A percentile compares a stretch with the other conserved stretches of the same genome.
Conservation (phyloP, 2,797 vertebrate genomes). For the Xyrichtys novacula region DNA sequence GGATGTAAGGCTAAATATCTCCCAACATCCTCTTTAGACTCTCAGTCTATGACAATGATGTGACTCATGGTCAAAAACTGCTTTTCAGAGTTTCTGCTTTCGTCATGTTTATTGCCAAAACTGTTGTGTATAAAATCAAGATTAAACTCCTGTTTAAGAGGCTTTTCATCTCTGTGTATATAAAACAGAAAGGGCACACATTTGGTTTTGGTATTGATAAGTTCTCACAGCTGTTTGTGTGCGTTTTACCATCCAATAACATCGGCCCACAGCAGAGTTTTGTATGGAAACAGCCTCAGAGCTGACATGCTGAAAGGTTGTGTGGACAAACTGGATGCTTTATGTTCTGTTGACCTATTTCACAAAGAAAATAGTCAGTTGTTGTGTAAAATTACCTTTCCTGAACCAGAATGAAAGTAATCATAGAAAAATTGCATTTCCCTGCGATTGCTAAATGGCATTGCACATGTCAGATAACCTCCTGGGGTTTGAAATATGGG, state of each 20-base stretch:
- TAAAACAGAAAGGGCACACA: too few species aligned
- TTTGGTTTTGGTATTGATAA: neutral
- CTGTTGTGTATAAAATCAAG: neutral
- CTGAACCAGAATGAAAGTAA: neutral
- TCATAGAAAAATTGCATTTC: too few species aligned
- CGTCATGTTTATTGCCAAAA: neutral
- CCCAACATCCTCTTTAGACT: too few species aligned
- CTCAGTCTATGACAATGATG: too few species aligned
- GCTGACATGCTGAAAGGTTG: neutral
- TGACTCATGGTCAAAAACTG: neutral
- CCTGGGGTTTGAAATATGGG: neutral
- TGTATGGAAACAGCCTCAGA: too few species aligned
- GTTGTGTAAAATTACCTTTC: neutral
- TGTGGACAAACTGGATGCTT: neutral
- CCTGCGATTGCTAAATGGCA: too few species aligned
- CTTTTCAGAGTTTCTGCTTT: neutral
- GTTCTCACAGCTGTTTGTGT: neutral
- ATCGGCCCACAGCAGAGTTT: neutral
- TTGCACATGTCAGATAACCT: neutral
- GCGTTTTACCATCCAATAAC: neutral
- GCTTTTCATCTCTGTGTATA: too few species aligned
- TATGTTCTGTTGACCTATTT: neutral
- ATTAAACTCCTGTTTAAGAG: neutral
- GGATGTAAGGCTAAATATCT: too few species aligned
- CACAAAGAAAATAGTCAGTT: neutral